These are phyloP conservation scores for Cordilura impudica DNA, from an alignment of 2,888 invertebrate genomes.

Conservation along the genomic window DNA sequence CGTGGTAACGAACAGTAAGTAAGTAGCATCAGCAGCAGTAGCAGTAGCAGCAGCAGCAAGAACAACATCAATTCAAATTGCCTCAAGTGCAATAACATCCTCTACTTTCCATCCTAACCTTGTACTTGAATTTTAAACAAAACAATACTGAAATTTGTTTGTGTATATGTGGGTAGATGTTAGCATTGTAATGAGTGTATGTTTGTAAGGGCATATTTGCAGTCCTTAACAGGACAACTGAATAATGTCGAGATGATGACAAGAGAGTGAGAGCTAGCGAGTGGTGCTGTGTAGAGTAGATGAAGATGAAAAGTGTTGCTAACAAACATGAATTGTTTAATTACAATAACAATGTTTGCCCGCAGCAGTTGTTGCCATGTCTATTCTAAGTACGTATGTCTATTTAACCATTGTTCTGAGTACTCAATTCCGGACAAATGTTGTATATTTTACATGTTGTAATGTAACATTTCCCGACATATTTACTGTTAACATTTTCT, in stretches of 20 bases:
- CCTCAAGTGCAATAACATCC: conserved; percentile 57
- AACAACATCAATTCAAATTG: conserved; percentile 44
- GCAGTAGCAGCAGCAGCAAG: conserved; percentile 8
- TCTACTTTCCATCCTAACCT: conserved; percentile 52
- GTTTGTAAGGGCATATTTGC: conserved; percentile 46
- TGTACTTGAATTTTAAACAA: conserved; percentile 48
- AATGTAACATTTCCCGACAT: conserved; percentile 38
- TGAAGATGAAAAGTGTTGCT: conserved; percentile 56
- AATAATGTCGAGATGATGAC: conserved; percentile 20
- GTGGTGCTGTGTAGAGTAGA: conserved; percentile 34
- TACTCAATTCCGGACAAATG: not conserved
- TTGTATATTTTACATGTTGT: conserved; percentile 8
- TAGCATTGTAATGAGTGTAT: not conserved
- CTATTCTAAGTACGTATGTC: conserved; percentile 4
- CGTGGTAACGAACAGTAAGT: conserved; percentile 32
- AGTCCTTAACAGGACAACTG: conserved; percentile 57
- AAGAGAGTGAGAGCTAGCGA: not conserved
- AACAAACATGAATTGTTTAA: conserved; percentile 63
- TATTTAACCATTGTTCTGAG: not conserved
- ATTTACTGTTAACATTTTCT: conserved; percentile 24
- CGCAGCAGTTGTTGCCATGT: conserved; percentile 55
- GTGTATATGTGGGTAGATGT: not conserved
- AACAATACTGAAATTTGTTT: conserved; percentile 61
- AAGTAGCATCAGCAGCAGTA: conserved; percentile 1
- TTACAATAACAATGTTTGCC: conserved; percentile 62